Conservation (phyloP, 2,113 vertebrate genomes). For the Saguinus imperator region DNA sequence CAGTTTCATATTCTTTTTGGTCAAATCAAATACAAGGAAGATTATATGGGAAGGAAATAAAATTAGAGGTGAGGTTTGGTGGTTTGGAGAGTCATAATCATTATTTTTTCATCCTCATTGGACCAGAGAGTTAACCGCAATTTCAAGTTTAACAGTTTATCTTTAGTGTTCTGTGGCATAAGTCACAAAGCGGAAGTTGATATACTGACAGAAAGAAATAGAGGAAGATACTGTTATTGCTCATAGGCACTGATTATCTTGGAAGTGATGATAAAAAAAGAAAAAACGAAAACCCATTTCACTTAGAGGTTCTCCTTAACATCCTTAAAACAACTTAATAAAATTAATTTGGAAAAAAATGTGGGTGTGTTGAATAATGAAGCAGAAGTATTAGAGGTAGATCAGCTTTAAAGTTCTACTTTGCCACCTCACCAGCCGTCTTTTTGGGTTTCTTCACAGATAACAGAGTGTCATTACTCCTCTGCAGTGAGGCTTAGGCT, state of each 20-base stretch:
- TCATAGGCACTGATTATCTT: neutral
- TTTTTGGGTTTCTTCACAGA: neutral
- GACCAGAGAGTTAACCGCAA: neutral
- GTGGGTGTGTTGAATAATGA: neutral
- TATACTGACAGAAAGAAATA: neutral
- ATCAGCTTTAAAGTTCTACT: neutral
- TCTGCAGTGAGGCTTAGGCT: neutral
- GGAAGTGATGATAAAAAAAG: neutral
- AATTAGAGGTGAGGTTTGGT: neutral
- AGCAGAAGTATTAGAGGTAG: neutral
- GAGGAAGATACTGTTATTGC: neutral
- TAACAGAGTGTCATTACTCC: neutral
- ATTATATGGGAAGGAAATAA: neutral
- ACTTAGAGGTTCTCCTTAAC: neutral
- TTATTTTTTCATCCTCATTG: neutral
- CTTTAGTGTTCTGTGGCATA: neutral
- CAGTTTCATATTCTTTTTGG: neutral
- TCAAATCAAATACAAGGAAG: neutral
- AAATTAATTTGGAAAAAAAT: neutral
- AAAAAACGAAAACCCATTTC: neutral
- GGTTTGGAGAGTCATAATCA: neutral
- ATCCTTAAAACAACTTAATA: neutral
- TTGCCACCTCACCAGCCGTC: no score
- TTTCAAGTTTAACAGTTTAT: neutral
- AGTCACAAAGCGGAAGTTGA: neutral